Evolutionary conservation across 2,888 invertebrate genomes (phyloP).

Genomic region (Chironomus riparius): DNA sequence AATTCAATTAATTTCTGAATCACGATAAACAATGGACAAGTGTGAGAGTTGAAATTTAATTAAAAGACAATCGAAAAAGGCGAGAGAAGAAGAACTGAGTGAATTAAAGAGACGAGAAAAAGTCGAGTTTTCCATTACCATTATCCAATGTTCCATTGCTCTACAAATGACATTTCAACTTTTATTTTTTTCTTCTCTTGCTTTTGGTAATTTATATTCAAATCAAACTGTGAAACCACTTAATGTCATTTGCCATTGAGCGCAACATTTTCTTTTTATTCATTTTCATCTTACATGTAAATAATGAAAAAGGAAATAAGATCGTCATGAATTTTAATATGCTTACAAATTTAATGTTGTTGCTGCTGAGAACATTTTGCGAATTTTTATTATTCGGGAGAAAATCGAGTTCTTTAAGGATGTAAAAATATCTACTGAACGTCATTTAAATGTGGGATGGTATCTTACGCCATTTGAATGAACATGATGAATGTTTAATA

Average conservation of each 20-base stretch:
- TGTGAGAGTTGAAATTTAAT: slow-evolving; percentile 22
- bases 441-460: too few relatives aligned
- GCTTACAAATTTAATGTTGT: not conserved
- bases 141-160: slow-evolving; percentile 17
- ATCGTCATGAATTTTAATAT: not conserved
- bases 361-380: too few relatives aligned
- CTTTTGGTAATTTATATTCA: slow-evolving; percentile 26
- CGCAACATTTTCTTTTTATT: not conserved
- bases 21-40: not conserved
- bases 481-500: too few relatives aligned
- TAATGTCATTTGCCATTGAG: slow-evolving; percentile 24
- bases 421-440: too few relatives aligned
- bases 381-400: too few relatives aligned
- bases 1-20: slow-evolving; percentile 24
- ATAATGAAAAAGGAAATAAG: not conserved
- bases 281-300: not conserved
- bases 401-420: too few relatives aligned
- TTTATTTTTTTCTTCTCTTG: not conserved
- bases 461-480: too few relatives aligned
- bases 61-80: slow-evolving; percentile 23
- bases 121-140: not conserved
- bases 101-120: not conserved
- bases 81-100: not conserved
- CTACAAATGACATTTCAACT: not conserved
- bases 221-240: slow-evolving; percentile 27